A percentile compares a stretch with the other conserved stretches of the same genome.
Evolutionary conservation across 2,888 invertebrate species (phyloP).

Genomic region (Lasius platythorax): DNA sequence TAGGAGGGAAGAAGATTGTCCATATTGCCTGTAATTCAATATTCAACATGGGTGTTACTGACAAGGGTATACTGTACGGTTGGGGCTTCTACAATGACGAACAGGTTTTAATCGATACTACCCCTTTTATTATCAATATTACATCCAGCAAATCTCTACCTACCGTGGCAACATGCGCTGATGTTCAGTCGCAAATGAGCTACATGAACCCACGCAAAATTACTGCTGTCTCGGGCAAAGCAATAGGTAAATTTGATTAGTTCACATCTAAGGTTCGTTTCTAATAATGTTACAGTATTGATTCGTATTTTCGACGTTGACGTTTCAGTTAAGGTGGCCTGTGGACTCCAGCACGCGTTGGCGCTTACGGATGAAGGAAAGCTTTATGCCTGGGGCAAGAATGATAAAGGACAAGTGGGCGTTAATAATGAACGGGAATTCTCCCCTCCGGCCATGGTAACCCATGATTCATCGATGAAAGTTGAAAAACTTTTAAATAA

Average conservation of each 20-base stretch:
- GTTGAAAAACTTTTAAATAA: neutral
- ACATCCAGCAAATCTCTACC: too few species aligned
- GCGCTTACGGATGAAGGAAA: neutral
- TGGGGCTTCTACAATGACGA: neutral
- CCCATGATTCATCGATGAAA: neutral
- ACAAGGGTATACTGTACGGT: neutral
- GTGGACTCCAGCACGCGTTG: neutral
- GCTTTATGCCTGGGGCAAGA: neutral
- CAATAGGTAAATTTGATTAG: neutral
- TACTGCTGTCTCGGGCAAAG: neutral
- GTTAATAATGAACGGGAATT: neutral
- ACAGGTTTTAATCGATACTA: too few species aligned
- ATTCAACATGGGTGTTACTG: neutral
- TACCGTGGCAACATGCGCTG: too few species aligned
- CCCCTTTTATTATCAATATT: too few species aligned
- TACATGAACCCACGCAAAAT: neutral
- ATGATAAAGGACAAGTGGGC: neutral
- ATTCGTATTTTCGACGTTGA: neutral
- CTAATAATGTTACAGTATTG: neutral
- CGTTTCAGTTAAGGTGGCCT: neutral
- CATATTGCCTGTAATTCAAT: neutral
- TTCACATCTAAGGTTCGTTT: neutral
- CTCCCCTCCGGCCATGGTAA: neutral
- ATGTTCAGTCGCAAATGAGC: too few species aligned
- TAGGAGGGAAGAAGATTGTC: neutral